Evolutionary conservation across 2,888 invertebrate species (phyloP), one percentile per base, ranked within the genome.

Genomic region (Nomada hirtipes): DNA sequence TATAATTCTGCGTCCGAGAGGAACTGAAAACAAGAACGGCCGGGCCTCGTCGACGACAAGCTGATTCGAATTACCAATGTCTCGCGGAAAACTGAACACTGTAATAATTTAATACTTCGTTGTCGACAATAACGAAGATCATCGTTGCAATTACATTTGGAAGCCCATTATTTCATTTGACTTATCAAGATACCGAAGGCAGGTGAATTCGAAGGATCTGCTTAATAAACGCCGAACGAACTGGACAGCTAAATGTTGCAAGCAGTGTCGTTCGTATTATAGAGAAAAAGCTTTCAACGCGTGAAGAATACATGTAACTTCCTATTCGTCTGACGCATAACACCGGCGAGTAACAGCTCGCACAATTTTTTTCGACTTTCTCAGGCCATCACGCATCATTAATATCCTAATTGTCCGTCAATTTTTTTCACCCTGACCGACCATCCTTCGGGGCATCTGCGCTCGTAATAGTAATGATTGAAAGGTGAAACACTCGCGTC

Each of bases 401-500:
- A 86, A 80, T 79, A 76, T 83, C 83, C 80, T 78, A 75, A 83
- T 85, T 77, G 82, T 73, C 70, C 76, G 75, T 74, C 77, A 73
- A 81, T 63, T 72, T 76, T 76, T 83, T 85, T 76, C 76, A 75
- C 76, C 69, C 67, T 63, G 69, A 50, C n/a, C 59, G 72, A 13
- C 36, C 53, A 44, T 69, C 69, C 44, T 67, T 70, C 72, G 55
- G 59, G 69, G 20, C 57, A 44, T 59, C 60, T 42, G 44, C 71
- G 72, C 67, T 73, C 72, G 69, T 36, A 79, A 79, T 77, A 86
- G 87, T 86, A 84, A 85, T 77, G 86, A 87, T 84, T 77, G 88
- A 87, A 80, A 86, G 88, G 72, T 87, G 76, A 85, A 85, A 87
- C 83, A 84, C 76, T 82, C 78, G 80, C 78, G 74, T 82, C 79